A percentile compares a stretch with the other conserved stretches of the same genome.
These are phyloP conservation scores for Cottus gobio DNA, from an alignment of 2,113 vertebrate species.

Conservation along the genomic window DNA sequence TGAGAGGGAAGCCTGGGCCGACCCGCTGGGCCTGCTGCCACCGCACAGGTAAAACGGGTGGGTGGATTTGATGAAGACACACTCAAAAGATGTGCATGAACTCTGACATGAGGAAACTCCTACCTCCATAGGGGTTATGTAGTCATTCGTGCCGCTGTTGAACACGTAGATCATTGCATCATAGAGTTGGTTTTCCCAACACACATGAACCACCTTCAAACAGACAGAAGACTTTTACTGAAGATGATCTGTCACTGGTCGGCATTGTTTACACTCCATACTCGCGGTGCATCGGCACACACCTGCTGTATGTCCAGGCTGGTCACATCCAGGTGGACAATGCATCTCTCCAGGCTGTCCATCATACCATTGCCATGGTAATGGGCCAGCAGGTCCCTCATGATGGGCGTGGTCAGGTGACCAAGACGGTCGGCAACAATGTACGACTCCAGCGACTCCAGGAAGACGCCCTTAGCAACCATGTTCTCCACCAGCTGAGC, in stretches of 20 bases:
- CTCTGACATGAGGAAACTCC: neutral
- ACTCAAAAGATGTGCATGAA: neutral
- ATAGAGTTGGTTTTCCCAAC: constrained; percentile 94
- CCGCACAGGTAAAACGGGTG: too few species aligned
- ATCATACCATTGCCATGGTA: constrained; percentile 94
- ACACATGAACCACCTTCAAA: constrained; percentile 92
- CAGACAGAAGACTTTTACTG: neutral
- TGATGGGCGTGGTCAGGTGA: constrained; percentile 92
- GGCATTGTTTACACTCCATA: neutral
- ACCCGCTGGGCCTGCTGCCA: too few species aligned
- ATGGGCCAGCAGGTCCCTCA: constrained; percentile 95
- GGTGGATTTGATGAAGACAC: too few species aligned
- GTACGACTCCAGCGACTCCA: constrained; percentile 94
- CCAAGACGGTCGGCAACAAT: constrained; percentile 92
- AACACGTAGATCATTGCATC: constrained; percentile 98
- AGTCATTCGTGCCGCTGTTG: constrained; percentile 98
- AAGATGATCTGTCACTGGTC: too few species aligned
- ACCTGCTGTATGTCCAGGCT: constrained; percentile 97
- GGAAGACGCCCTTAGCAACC: constrained; percentile 93
- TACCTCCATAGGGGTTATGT: constrained; percentile 98
- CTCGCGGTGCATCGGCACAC: neutral
- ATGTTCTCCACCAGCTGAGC: constrained; percentile 91
- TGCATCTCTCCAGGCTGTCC: constrained; percentile 95
- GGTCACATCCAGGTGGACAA: constrained; percentile 97
- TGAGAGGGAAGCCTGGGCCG: too few species aligned